Evolutionary conservation across 1,140 invertebrate species (phyloP).

Genomic region (Himalopsyche phryganea): DNA sequence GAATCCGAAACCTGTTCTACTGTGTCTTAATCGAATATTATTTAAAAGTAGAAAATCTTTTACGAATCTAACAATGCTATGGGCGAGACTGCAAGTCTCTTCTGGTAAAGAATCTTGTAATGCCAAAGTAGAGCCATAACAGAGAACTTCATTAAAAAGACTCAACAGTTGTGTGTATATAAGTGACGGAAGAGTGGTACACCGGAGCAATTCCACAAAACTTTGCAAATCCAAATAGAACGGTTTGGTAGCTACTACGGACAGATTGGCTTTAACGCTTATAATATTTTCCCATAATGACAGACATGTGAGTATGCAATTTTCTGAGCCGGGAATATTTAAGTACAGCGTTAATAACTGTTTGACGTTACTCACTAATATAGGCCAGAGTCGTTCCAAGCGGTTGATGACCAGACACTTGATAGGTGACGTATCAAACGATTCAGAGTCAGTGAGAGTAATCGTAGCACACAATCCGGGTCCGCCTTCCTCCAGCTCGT

Average conservation of each 20-base stretch:
- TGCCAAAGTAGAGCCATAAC: slow-evolving; percentile 84
- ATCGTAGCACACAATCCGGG: slow-evolving; percentile 61
- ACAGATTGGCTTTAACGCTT: slow-evolving; percentile 85
- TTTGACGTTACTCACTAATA: slow-evolving; percentile 66
- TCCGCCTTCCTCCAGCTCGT: neutral
- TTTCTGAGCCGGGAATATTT: slow-evolving; percentile 59
- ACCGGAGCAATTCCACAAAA: slow-evolving; percentile 70
- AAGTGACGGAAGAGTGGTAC: slow-evolving; percentile 68
- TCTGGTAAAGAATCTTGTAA: slow-evolving; percentile 81
- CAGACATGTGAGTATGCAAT: slow-evolving; percentile 76
- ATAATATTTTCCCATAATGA: slow-evolving; percentile 88
- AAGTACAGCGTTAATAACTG: slow-evolving; percentile 54
- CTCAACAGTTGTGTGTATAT: slow-evolving; percentile 81
- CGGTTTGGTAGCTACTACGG: slow-evolving; percentile 81
- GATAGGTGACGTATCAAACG: slow-evolving; percentile 74
- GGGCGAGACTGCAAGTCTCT: slow-evolving; percentile 80
- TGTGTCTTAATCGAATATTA: slow-evolving; percentile 48
- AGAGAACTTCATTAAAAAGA: slow-evolving; percentile 83
- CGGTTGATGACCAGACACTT: slow-evolving; percentile 83
- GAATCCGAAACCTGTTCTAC: slow-evolving; percentile 54
- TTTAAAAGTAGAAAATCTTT: slow-evolving; percentile 79
- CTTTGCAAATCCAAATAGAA: slow-evolving; percentile 82
- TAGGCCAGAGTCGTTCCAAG: slow-evolving; percentile 76
- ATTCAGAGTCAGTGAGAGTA: slow-evolving; percentile 71
- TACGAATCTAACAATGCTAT: slow-evolving; percentile 78